These are phyloP conservation scores for Thamnaconus septentrionalis DNA, from an alignment of 2,113 vertebrate species.

Conservation along the genomic window DNA sequence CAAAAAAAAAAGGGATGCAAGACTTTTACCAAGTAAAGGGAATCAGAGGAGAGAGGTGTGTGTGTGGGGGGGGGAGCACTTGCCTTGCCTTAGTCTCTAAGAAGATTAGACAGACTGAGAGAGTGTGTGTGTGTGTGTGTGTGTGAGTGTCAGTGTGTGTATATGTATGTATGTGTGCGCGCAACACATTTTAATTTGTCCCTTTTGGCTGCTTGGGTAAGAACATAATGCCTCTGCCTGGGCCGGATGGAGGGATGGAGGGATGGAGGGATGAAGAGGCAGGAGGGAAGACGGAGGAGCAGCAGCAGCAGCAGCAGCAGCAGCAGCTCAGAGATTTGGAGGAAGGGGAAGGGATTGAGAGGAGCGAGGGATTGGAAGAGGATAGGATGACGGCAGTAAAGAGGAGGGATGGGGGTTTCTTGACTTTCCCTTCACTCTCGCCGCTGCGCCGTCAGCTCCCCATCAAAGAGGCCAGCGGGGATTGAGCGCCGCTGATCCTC, in stretches of 20 bases:
- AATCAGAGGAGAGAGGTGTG: conserved; percentile 50
- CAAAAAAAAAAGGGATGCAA: conserved; percentile 29
- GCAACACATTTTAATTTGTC: conserved; percentile 81
- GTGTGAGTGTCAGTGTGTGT: too few relatives aligned
- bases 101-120: conserved; percentile 83
- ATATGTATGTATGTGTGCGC: too few relatives aligned
- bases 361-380: conserved; percentile 53
- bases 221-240: conserved; percentile 72
- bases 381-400: conserved; percentile 45
- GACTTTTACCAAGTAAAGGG: conserved; percentile 74
- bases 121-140: conserved; percentile 29
- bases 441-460: conserved; percentile 39
- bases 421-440: conserved; percentile 42
- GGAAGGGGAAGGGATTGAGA: conserved; percentile 52
- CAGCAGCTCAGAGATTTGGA: conserved; percentile 42
- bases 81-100: conserved; percentile 81
- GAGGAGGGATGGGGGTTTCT: conserved; percentile 49
- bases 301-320: not conserved
- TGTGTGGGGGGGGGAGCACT: conserved; percentile 69
- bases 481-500: conserved; percentile 60
- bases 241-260: conserved; percentile 48
- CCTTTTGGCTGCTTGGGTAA: conserved; percentile 70
- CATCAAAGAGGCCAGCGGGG: conserved; percentile 67
- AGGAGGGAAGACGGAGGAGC: conserved; percentile 38
- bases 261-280: conserved; percentile 39